Conservation (phyloP, 2,797 vertebrate genomes). For the Gymnoscopelus braueri region DNA sequence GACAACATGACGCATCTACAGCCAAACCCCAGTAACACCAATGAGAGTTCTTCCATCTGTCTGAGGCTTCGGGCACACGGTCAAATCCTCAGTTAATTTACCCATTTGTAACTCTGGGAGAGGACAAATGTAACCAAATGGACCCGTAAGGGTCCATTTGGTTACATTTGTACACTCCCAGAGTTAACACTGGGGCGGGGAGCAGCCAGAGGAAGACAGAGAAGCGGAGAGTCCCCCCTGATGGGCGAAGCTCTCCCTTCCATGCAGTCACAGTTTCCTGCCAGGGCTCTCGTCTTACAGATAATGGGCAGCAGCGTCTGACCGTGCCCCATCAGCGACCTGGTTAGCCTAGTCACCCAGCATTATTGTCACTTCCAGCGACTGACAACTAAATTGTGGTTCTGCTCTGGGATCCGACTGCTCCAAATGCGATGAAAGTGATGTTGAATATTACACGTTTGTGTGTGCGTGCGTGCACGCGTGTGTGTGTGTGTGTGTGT, state of each 20-base stretch:
- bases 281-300: slow-evolving; percentile 75
- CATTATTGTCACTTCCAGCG: slow-evolving; percentile 65
- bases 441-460: slow-evolving; percentile 22
- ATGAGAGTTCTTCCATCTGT: no score
- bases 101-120: no score
- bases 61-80: no score
- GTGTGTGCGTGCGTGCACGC: neutral
- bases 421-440: slow-evolving; percentile 26
- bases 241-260: slow-evolving; percentile 54
- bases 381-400: slow-evolving; percentile 65
- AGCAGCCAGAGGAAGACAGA: slow-evolving; percentile 27
- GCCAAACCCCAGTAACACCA: no score
- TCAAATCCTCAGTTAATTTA: no score
- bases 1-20: neutral
- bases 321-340: slow-evolving; percentile 56
- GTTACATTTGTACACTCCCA: no score
- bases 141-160: no score
- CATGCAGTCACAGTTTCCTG: slow-evolving; percentile 60
- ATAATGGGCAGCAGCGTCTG: slow-evolving; percentile 64
- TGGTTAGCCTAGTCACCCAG: slow-evolving; percentile 58
- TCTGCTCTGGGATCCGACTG: slow-evolving; percentile 19
- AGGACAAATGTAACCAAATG: no score
- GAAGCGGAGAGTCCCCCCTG: slow-evolving; percentile 44
- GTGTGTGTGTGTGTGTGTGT: slow-evolving; percentile 7
- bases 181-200: slow-evolving; percentile 1